These are phyloP conservation scores for Callipepla squamata DNA, from an alignment of 2,113 vertebrate genomes.

Conservation along the genomic window DNA sequence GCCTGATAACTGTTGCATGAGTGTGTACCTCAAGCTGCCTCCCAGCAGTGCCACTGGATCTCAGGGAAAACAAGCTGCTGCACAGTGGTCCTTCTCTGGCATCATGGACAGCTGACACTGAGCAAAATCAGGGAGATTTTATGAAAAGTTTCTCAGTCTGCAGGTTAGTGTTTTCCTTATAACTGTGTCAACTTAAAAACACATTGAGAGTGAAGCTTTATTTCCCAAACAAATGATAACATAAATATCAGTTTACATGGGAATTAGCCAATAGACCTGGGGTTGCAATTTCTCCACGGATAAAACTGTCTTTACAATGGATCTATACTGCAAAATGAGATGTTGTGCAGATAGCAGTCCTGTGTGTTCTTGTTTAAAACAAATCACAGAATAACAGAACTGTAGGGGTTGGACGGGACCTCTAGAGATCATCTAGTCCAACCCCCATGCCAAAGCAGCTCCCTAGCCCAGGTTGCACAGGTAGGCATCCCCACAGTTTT, in stretches of 20 bases:
- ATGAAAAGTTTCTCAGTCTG: background rate
- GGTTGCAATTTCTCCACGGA: background rate
- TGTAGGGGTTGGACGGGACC: no score
- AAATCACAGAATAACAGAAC: background rate
- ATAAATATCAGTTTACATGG: background rate
- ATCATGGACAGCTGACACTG: background rate
- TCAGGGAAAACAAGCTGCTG: background rate
- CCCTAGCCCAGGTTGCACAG: no score
- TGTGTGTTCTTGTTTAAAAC: background rate
- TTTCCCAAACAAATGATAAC: background rate
- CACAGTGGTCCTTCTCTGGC: accelerated
- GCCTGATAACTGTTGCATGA: background rate
- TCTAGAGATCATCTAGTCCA: no score
- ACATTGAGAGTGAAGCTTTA: background rate
- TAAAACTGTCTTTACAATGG: background rate
- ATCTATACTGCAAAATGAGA: background rate
- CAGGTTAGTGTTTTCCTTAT: background rate
- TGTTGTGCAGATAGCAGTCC: background rate
- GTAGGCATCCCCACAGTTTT: no score
- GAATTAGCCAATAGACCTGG: background rate
- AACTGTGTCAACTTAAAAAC: constrained; percentile 8
- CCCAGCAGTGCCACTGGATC: background rate
- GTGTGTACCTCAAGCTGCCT: background rate
- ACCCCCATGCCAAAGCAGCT: no score
- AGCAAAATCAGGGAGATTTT: background rate